phyloP scores from a whole-genome alignment of 2,797 vertebrate genomes.

The Trachurus trachurus region DNA sequence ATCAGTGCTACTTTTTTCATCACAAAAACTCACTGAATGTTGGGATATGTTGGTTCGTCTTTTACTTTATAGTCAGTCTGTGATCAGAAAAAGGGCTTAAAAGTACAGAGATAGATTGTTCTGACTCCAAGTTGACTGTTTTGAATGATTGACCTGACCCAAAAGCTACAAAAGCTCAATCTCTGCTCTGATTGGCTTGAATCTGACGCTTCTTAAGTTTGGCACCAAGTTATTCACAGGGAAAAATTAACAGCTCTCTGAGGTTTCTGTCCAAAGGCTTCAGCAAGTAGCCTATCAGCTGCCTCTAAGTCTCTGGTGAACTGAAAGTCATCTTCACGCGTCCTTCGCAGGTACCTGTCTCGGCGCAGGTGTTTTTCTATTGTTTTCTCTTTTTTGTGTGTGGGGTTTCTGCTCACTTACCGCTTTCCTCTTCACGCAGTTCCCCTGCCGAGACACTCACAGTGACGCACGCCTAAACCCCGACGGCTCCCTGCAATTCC shows the following conservation, averaged over 20 bases:
- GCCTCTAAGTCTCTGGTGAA: conserved; percentile 1
- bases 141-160: not conserved
- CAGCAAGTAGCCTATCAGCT: not conserved
- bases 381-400: not conserved
- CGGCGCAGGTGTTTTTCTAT: conserved; percentile 66
- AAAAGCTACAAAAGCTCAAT: not conserved
- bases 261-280: not conserved
- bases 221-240: conserved; percentile 14
- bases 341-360: conserved; percentile 47
- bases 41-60: not conserved
- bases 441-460: conserved; percentile 41
- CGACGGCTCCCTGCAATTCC: conserved; percentile 21
- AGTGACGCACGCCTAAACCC: conserved; percentile 50
- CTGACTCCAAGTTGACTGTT: conserved; percentile 1
- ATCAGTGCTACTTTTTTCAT: conserved; percentile 13
- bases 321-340: conserved; percentile 30
- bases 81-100: not conserved
- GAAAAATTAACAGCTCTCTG: not conserved
- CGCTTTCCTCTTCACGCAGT: conserved; percentile 51
- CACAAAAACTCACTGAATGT: not conserved
- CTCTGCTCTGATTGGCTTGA: conserved; percentile 19
- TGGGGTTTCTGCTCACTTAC: conserved; percentile 64
- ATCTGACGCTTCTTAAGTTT: conserved; percentile 23
- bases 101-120: conserved; percentile 11
- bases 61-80: not conserved